Evolutionary conservation across 2,113 vertebrate species (phyloP).

Genomic region (Oncorhynchus nerka): DNA sequence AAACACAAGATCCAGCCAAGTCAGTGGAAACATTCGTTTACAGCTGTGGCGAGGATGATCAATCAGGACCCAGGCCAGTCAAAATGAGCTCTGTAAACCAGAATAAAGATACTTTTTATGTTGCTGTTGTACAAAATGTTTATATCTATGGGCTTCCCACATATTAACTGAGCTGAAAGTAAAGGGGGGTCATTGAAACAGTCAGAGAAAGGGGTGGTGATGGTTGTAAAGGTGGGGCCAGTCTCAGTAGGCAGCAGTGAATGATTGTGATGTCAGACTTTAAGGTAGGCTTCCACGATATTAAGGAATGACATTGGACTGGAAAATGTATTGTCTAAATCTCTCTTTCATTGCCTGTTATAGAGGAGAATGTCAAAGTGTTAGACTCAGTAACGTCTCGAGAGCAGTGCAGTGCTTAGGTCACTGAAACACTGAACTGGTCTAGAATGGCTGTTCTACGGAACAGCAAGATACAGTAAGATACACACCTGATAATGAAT

Average conservation of each 20-base stretch:
- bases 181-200: slow-evolving; percentile 18
- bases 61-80: slow-evolving; percentile 42
- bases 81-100: slow-evolving; percentile 60
- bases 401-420: not conserved
- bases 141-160: slow-evolving; percentile 42
- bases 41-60: slow-evolving; percentile 6
- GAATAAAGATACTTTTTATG: slow-evolving; percentile 57
- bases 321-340: slow-evolving; percentile 45
- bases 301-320: slow-evolving; percentile 47
- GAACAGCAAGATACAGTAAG: not conserved
- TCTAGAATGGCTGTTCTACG: not conserved
- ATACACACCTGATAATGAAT: not conserved
- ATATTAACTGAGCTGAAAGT: slow-evolving; percentile 36
- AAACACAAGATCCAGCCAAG: slow-evolving; percentile 16
- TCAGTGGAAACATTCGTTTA: slow-evolving; percentile 59
- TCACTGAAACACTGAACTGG: not conserved
- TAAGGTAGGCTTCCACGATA: slow-evolving; percentile 19
- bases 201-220: slow-evolving; percentile 33
- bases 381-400: not conserved
- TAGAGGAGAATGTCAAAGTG: not conserved
- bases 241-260: slow-evolving; percentile 22
- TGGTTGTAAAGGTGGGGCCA: slow-evolving; percentile 35
- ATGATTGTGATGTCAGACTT: slow-evolving; percentile 22
- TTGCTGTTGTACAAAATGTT: slow-evolving; percentile 39
- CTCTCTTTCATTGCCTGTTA: not conserved